Base-by-base conservation (phyloP, 2,113 vertebrate species). In the Promerops cafer region DNA sequence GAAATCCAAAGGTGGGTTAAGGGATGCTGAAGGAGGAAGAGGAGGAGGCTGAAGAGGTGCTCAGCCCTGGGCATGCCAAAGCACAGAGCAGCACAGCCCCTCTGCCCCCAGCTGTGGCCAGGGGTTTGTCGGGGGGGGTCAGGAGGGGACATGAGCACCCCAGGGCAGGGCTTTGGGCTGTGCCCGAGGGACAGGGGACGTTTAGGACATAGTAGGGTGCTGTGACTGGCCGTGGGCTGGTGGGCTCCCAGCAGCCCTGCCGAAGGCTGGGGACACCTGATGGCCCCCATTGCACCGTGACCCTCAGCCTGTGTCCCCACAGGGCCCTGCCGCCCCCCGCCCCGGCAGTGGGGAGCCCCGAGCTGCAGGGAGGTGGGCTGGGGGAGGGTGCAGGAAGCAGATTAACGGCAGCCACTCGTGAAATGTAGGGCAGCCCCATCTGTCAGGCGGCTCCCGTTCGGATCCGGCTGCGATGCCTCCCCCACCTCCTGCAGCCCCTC, bases 371-470 rank as follows among this genome's bases (percentile, higher is more conserved):
- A 11, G 85, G 45, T 26, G 87, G 52, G 54, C 79, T 35, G 53
- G 53, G 56, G 68, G 37, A 76, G 79, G 93, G 57, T 1, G 30
- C 94, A 94, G 95, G 96, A 95, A 92, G 82, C 82, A 63, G 85
- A 85, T 90, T 87, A 95, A 91, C 85, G 69, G 85, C 80, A 93
- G 85, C 69, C 82, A 54, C 49, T 92, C 37, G 44, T 68, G 89
- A 90, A 93, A 93, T 96, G 61, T 93, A 64, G 96, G 94, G 93
- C 96, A 94, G 96, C 53, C 93, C 94, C 96, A 93, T 94, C 91
- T 96, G 94, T 68, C 89, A 90, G 90, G 90, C 92, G 3, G 72
- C 93, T 85, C 93, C 89, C 16, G 5, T 17, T 79, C 4, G 8
- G 33, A 89, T 5, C 53, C 5, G 40, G 35, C 93, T 79, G 84